Evolutionary conservation across 1,140 invertebrate genomes (phyloP).

Genomic region (Galendromus occidentalis): DNA sequence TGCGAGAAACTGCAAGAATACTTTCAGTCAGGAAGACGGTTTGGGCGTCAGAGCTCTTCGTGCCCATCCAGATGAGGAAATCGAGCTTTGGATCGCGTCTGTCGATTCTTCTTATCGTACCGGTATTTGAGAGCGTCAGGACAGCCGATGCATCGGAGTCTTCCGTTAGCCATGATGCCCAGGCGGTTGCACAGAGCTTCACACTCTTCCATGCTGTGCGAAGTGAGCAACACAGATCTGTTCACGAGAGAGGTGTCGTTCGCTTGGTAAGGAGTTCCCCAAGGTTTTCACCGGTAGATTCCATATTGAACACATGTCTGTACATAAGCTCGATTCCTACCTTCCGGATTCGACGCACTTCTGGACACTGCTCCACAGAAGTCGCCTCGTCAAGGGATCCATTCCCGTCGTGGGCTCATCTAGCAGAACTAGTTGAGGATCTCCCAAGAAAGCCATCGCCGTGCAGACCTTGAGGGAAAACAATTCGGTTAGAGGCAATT

Average conservation of each 20-base stretch:
- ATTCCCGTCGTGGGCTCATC: constrained; percentile 35
- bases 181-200: constrained; percentile 23
- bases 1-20: not conserved
- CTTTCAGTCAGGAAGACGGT: too few species aligned
- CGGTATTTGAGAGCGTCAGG: constrained; percentile 31
- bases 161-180: constrained; percentile 30
- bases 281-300: too few species aligned
- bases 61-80: too few species aligned
- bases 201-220: constrained; percentile 26
- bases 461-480: constrained; percentile 23
- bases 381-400: constrained; percentile 28
- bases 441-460: constrained; percentile 30
- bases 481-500: too few species aligned
- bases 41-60: too few species aligned
- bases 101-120: constrained; percentile 20
- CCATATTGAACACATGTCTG: not conserved
- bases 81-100: too few species aligned
- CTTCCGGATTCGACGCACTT: constrained; percentile 16
- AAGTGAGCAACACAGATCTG: constrained; percentile 24
- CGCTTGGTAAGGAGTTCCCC: too few species aligned
- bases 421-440: constrained; percentile 29
- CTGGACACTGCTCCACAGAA: constrained; percentile 28
- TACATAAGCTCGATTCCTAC: not conserved
- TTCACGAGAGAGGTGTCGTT: too few species aligned
- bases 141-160: constrained; percentile 31